These are phyloP conservation scores for Uromys caudimaculatus DNA, from an alignment of 2,797 vertebrate species.

Conservation along the genomic window DNA sequence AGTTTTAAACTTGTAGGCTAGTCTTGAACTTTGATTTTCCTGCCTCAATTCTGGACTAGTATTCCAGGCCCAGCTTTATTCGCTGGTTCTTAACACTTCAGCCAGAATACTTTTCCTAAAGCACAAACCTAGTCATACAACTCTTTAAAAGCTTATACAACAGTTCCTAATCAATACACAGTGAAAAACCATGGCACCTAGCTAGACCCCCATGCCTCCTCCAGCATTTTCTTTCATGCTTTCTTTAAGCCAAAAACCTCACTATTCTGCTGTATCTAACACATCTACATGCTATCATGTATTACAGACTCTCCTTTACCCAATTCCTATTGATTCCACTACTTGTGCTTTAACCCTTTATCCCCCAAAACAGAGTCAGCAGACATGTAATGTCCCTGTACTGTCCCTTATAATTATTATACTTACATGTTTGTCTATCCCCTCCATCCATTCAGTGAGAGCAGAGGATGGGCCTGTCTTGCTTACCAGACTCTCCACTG, in stretches of 20 bases:
- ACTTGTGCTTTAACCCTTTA: background rate
- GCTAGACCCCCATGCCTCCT: accelerated
- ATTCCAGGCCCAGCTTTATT: background rate
- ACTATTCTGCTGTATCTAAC: background rate
- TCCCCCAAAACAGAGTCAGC: background rate
- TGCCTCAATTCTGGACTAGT: background rate
- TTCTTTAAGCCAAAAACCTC: background rate
- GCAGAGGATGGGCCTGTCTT: background rate
- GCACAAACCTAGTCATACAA: background rate
- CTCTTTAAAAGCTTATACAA: background rate
- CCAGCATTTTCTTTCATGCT: background rate
- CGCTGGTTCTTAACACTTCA: background rate
- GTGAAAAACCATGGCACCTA: background rate
- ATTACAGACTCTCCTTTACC: background rate
- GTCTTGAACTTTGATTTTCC: background rate
- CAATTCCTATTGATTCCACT: background rate
- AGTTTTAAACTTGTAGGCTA: background rate
- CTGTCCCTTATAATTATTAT: background rate
- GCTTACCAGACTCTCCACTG: background rate
- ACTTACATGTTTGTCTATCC: background rate
- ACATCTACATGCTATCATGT: background rate
- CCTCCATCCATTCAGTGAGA: background rate
- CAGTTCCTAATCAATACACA: background rate
- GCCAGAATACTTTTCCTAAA: constrained; percentile 30
- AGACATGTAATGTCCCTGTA: background rate